Conservation (phyloP, 2,113 vertebrate species). For the Chaenogobius annularis region DNA sequence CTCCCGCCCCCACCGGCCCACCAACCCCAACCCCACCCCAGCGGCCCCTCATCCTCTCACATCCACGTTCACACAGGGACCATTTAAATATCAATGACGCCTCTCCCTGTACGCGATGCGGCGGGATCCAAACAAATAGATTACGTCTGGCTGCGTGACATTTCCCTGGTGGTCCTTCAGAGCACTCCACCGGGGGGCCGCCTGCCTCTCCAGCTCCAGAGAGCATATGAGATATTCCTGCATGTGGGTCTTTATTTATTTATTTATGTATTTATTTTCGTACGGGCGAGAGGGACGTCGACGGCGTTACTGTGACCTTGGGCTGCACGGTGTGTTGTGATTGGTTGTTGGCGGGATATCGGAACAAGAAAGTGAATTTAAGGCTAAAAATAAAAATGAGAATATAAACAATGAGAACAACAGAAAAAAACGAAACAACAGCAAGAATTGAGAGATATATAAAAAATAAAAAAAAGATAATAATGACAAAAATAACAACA, state of each 20-base stretch:
- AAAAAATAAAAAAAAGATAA: too few species aligned
- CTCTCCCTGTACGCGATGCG: constrained; percentile 27
- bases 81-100: constrained; percentile 58
- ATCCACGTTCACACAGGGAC: constrained; percentile 9
- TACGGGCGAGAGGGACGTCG: not conserved
- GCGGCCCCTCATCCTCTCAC: not conserved
- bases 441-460: too few species aligned
- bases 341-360: not conserved
- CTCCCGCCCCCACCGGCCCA: constrained; percentile 12
- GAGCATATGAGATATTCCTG: constrained; percentile 13
- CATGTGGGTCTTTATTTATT: too few species aligned
- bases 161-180: constrained; percentile 54
- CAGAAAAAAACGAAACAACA: too few species aligned
- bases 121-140: constrained; percentile 49
- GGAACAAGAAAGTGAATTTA: not conserved
- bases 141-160: constrained; percentile 55
- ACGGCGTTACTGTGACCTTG: constrained; percentile 19
- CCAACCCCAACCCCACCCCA: too few species aligned
- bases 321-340: not conserved
- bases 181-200: constrained; percentile 32
- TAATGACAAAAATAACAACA: too few species aligned
- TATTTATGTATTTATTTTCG: too few species aligned
- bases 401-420: too few species aligned
- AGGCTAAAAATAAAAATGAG: too few species aligned
- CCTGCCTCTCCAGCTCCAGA: constrained; percentile 55